These are phyloP conservation scores for Oscheius myriophilus DNA, from an alignment of 2,888 invertebrate species.

Conservation along the genomic window DNA sequence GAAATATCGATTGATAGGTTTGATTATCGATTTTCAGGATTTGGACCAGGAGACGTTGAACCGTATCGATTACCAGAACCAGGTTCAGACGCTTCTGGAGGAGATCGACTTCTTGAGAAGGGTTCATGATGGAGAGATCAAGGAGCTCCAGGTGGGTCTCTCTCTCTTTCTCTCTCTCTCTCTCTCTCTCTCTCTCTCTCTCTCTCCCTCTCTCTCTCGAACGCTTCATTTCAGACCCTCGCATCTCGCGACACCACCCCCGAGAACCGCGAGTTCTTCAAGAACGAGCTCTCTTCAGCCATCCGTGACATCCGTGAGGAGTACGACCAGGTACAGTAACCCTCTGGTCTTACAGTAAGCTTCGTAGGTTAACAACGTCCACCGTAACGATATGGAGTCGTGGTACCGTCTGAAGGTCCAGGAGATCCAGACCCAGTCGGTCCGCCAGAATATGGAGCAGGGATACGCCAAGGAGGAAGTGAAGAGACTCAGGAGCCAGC, in stretches of 20 bases:
- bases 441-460: conserved; percentile 72
- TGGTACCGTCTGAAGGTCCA: conserved; percentile 74
- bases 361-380: conserved; percentile 66
- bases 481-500: conserved; percentile 72
- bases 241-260: conserved; percentile 74
- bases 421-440: conserved; percentile 74
- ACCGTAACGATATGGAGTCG: conserved; percentile 73
- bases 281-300: conserved; percentile 73
- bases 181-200: too few species aligned
- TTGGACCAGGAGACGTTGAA: conserved; percentile 74
- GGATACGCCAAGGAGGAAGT: conserved; percentile 73
- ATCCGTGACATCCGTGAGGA: conserved; percentile 74
- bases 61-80: conserved; percentile 74
- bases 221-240: conserved; percentile 67
- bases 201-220: neutral
- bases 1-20: conserved; percentile 9
- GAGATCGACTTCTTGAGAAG: conserved; percentile 74
- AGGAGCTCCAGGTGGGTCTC: conserved; percentile 32
- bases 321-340: conserved; percentile 72
- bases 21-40: conserved; percentile 72
- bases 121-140: conserved; percentile 73
- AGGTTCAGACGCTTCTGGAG: conserved; percentile 73
- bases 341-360: neutral
- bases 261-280: conserved; percentile 75
- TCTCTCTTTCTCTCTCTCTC: neutral